Evolutionary conservation across 2,888 invertebrate species (phyloP).

Genomic region (Ectemnius continuus): DNA sequence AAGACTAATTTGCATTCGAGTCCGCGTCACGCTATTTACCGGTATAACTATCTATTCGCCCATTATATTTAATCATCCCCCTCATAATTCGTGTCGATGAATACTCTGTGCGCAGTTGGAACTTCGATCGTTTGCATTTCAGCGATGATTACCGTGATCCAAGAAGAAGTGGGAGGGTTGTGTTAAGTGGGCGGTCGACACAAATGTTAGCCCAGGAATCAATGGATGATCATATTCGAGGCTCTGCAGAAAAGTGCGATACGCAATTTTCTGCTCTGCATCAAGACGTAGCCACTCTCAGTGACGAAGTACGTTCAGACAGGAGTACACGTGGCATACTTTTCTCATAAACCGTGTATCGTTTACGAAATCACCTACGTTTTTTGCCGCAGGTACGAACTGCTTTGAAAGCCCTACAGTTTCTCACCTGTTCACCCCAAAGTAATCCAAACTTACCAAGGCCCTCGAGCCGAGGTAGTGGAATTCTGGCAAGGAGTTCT

Average conservation of each 20-base stretch:
- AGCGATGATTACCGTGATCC: conserved; percentile 71
- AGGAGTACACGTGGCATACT: background rate
- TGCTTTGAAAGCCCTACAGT: conserved; percentile 91
- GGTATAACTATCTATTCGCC: conserved; percentile 64
- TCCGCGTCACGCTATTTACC: conserved; percentile 85
- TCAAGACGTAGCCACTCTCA: conserved; percentile 91
- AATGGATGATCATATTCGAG: conserved; percentile 72
- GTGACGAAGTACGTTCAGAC: conserved; percentile 83
- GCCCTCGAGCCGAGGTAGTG: conserved; percentile 74
- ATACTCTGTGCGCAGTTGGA: background rate
- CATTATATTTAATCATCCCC: background rate
- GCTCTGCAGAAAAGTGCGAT: conserved; percentile 86
- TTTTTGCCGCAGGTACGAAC: conserved; percentile 83
- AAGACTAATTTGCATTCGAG: conserved; percentile 81
- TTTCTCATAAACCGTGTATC: background rate
- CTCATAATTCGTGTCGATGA: background rate
- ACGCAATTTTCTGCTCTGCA: conserved; percentile 90
- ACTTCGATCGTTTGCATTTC: conserved; percentile 2
- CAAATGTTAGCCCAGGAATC: conserved; percentile 68
- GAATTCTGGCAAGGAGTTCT: conserved; percentile 86
- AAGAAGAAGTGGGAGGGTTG: conserved; percentile 63
- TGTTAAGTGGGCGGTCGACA: conserved; percentile 65
- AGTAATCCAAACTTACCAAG: conserved; percentile 89
- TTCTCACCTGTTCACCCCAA: conserved; percentile 89
- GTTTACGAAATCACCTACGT: background rate